Evolutionary conservation across 2,797 vertebrate species (phyloP).

Genomic region (Neosilurus hyrtlii): DNA sequence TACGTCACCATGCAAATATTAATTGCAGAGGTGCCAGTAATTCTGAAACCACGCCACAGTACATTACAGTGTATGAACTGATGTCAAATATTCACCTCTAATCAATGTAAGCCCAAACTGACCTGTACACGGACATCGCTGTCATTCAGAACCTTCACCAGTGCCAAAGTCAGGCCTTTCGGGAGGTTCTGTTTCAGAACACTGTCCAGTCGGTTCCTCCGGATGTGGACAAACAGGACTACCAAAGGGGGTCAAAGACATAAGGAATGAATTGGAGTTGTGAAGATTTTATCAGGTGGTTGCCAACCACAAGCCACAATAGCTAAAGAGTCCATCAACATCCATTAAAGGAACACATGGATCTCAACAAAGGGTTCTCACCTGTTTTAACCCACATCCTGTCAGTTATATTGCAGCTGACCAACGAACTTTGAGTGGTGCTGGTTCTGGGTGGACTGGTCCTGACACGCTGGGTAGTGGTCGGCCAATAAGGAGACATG

Average conservation of each 20-base stretch:
- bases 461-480: conserved; percentile 74
- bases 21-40: neutral
- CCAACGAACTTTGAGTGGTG: conserved; percentile 74
- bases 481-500: conserved; percentile 71
- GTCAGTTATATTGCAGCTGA: conserved; percentile 88
- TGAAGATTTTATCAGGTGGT: neutral
- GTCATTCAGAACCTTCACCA: conserved; percentile 86
- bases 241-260: conserved; percentile 28
- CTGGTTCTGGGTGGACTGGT: conserved; percentile 65
- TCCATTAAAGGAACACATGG: neutral
- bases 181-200: conserved; percentile 84
- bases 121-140: conserved; percentile 83
- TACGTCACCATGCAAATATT: neutral
- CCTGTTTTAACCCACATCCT: conserved; percentile 92
- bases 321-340: neutral
- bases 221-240: conserved; percentile 90
- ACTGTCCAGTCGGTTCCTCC: conserved; percentile 82
- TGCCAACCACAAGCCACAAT: neutral
- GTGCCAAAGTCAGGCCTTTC: conserved; percentile 83
- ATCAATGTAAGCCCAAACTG: conserved; percentile 53
- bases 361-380: conserved; percentile 53
- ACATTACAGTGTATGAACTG: neutral
- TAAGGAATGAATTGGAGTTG: neutral
- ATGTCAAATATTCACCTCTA: neutral
- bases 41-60: neutral